Base-by-base conservation (phyloP, 2,888 invertebrate genomes). In the Apamea sordens region DNA sequence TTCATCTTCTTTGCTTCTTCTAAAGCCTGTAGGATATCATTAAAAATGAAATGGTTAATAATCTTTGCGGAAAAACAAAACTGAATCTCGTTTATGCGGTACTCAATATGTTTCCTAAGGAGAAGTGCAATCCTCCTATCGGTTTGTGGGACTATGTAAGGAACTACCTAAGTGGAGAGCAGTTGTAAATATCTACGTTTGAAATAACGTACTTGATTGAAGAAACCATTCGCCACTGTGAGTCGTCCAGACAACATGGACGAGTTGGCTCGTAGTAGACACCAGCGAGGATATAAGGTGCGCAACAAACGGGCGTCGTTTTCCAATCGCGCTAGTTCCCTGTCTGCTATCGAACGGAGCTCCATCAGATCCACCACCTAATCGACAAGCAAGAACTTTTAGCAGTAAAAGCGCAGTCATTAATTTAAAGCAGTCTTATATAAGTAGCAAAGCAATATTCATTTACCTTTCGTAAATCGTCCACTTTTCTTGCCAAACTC, bases 281-380 rank as follows among this genome's bases (percentile, higher is more conserved):
- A 87, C 96, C 96, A 96, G n/a, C 96, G 94, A 7, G 96, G 95
- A 82, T 92, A 94, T 18, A 95, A 71, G 0, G 92, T 81, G 8
- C 93, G 93, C 84, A 94, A 86, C n/a, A 92, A 41, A 47, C 93
- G 94, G 18, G 93, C 92, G 77, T 96, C 95, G 65, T 89, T 92
- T 83, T 97, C 96, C 64, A 97, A 84, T 65, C 91, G 91, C 15
- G 84, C 86, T 3, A 97, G 91, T 81, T 96, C 96, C 56, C 93
- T 91, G 74, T 96, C 96, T 8, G 96, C 96, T 86, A 96, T 92
- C 0, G 96, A 97, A 2, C 95, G 94, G 24, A 96, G 88, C 81
- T 96, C 96, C 96, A 97, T 95, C 47, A 96, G 84, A 86, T 96
- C 96, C 10, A 97, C 96, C 24, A 97, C 95, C 96, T 97, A 69